Evolutionary conservation across 2,888 invertebrate species (phyloP).

Genomic region (Ptychoptera albimana): DNA sequence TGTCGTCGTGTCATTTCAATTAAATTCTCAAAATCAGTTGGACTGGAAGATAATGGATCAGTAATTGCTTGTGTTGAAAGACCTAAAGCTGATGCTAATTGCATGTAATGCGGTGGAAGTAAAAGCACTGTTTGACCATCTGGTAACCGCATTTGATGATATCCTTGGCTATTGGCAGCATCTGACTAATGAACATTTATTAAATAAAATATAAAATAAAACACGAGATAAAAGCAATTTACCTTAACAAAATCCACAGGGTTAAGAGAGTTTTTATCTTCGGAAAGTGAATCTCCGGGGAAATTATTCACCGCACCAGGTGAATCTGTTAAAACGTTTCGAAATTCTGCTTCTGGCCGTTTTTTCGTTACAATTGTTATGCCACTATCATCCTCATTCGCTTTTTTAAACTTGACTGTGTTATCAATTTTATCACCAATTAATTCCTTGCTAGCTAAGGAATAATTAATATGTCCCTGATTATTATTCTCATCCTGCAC

Average conservation of each 20-base stretch:
- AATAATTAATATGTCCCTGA: constrained; percentile 17
- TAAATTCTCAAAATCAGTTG: constrained; percentile 26
- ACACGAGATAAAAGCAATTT: too few species aligned
- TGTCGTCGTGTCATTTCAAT: constrained; percentile 24
- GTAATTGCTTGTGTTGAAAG: constrained; percentile 24
- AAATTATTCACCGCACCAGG: too few species aligned
- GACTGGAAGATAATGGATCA: constrained; percentile 21
- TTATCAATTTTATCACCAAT: too few species aligned
- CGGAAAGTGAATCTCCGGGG: too few species aligned
- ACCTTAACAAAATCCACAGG: too few species aligned
- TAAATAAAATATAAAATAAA: neutral
- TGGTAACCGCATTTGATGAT: constrained; percentile 32
- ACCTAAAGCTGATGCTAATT: constrained; percentile 35
- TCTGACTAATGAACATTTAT: neutral
- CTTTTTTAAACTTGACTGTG: too few species aligned
- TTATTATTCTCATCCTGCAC: constrained; percentile 25
- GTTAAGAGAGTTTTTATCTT: too few species aligned
- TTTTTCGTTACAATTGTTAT: too few species aligned
- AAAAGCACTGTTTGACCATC: constrained; percentile 39
- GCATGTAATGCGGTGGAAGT: constrained; percentile 41
- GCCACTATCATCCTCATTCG: too few species aligned
- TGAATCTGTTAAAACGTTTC: too few species aligned
- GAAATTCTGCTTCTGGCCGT: too few species aligned
- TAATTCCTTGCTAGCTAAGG: too few species aligned
- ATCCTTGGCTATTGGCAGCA: neutral